Evolutionary conservation across 2,888 invertebrate species (phyloP), one percentile per base, ranked within the genome.

Genomic region (Strigamia transsilvanica): DNA sequence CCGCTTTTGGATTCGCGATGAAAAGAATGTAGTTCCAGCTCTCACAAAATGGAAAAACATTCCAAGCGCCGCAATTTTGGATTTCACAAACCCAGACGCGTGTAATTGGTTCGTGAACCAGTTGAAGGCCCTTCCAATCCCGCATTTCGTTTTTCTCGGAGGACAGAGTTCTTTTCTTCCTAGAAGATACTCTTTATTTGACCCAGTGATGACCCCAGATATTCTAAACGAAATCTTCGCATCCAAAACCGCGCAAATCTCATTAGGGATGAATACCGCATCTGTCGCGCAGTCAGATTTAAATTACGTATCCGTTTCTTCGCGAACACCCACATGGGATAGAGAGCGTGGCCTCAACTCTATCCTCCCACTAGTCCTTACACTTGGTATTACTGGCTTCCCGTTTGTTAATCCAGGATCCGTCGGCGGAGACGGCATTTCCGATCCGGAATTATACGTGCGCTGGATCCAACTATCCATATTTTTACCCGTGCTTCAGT

Each of bases 391-490:
- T 27, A 92, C 95, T 80, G 98, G 98, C 0, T 98, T 94, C 88
- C 97, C 97, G 0, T 97, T 97, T 86, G 91, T 97, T 73, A 92
- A 98, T 90, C 96, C 97, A 0, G 97, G 98, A 0, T 94, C 97
- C 5, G 95, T 98, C 0, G 98, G 98, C 0, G 98, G 97, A 0
- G 96, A 83, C 41, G 82, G 82, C 10, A 87, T 94, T 56, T 94
- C 94, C 0, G 93, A 94, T 84, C 91, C 92, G 84, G 96, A 97
- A 86, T 88, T 97, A 81, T 97, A 94, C 86, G 92, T 95, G 84
- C 90, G 97, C 83, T 98, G 98, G 98, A 88, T 97, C 82, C 96
- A 97, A 87, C 89, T 98, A 86, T 93, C 94, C 1, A 94, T 95
- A 0, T 98, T 97, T 87, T 89, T 98, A 85, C 97, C 98, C 0